Percentiles rank a stretch among this genome's conserved stretches.
These are phyloP conservation scores for Cromileptes altivelis DNA, from an alignment of 2,113 vertebrate genomes.

Conservation along the genomic window DNA sequence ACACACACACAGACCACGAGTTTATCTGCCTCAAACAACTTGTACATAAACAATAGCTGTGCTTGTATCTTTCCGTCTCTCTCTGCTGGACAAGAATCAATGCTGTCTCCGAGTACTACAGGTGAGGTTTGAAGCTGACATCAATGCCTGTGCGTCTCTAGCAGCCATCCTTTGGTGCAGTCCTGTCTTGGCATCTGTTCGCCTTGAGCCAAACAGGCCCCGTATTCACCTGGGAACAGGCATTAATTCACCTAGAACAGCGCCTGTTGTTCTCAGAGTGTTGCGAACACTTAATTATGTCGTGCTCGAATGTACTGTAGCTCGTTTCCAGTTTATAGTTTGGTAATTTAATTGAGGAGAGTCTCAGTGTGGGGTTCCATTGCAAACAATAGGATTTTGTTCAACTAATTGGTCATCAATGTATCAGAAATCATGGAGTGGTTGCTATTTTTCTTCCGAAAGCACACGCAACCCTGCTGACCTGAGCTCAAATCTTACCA, in stretches of 20 bases:
- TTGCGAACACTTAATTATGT: conserved; percentile 72
- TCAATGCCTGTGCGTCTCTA: conserved; percentile 78
- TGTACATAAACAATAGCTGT: conserved; percentile 78
- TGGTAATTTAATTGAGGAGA: conserved; percentile 66
- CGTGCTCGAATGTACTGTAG: conserved; percentile 40
- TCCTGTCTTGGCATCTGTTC: conserved; percentile 84
- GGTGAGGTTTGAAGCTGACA: conserved; percentile 86
- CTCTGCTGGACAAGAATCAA: conserved; percentile 80
- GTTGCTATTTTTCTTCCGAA: background rate
- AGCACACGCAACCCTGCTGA: conserved; percentile 6
- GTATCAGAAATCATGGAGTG: conserved; percentile 25
- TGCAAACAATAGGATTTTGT: conserved; percentile 19
- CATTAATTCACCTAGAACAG: conserved; percentile 78
- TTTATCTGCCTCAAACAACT: conserved; percentile 73
- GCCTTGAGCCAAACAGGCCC: conserved; percentile 74
- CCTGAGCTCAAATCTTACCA: conserved; percentile 2
- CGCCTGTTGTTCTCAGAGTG: conserved; percentile 71
- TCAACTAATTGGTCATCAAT: conserved; percentile 43
- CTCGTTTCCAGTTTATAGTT: conserved; percentile 61
- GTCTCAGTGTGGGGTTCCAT: conserved; percentile 42
- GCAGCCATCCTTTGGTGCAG: conserved; percentile 78
- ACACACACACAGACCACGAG: conserved; percentile 52
- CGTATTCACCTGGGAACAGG: conserved; percentile 78
- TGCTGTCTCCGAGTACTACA: conserved; percentile 78
- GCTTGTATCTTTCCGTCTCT: conserved; percentile 57